phyloP scores from a whole-genome alignment of 2,797 vertebrate genomes.

The Coranthus polyacanthus region DNA sequence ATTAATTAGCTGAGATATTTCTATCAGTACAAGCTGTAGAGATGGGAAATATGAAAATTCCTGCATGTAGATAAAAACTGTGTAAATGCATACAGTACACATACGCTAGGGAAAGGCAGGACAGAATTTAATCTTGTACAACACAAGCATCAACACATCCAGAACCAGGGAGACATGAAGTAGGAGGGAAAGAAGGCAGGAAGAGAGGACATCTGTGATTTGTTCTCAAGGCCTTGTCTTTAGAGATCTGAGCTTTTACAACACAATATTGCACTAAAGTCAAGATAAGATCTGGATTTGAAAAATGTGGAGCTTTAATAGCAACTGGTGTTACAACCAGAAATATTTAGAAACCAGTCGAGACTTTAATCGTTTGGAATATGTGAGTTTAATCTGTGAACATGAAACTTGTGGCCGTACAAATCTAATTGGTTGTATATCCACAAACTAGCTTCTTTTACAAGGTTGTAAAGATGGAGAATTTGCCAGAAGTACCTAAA shows the following conservation, averaged over 20 bases:
- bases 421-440: constrained; percentile 1
- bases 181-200: not conserved
- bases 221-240: not conserved
- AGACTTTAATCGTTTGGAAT: constrained; percentile 6
- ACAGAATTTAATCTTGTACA: constrained; percentile 18
- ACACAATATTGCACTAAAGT: constrained; percentile 6
- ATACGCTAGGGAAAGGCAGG: constrained; percentile 1
- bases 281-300: not conserved
- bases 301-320: not conserved
- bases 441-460: not conserved
- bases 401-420: not conserved
- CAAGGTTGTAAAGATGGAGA: constrained; percentile 1
- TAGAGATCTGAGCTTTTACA: not conserved
- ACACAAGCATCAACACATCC: constrained; percentile 7
- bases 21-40: constrained; percentile 50
- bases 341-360: constrained; percentile 9
- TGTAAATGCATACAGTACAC: constrained; percentile 4
- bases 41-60: constrained; percentile 45
- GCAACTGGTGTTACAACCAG: constrained; percentile 4
- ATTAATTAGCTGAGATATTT: constrained; percentile 76
- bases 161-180: not conserved
- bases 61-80: constrained; percentile 22
- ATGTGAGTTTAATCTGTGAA: constrained; percentile 10
- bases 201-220: not conserved
- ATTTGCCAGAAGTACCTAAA: constrained; percentile 7